Conservation (phyloP, 2,797 vertebrate species). For the Tapirus indicus region DNA sequence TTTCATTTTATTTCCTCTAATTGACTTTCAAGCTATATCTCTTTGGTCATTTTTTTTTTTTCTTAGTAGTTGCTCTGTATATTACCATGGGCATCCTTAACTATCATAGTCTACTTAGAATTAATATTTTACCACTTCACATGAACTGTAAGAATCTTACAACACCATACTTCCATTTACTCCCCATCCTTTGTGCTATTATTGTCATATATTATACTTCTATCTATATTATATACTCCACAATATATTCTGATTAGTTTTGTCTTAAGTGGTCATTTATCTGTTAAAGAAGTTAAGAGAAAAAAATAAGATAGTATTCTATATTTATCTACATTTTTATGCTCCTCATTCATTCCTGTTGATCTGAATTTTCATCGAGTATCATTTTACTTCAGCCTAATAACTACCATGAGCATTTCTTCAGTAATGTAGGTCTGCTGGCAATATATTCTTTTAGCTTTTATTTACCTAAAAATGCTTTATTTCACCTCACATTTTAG, state of each 20-base stretch:
- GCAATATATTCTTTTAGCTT: background rate
- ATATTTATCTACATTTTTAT: background rate
- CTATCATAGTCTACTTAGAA: background rate
- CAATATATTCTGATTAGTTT: background rate
- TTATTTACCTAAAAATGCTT: background rate
- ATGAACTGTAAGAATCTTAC: background rate
- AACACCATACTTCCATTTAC: background rate
- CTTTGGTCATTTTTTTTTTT: background rate
- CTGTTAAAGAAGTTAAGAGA: constrained; percentile 1
- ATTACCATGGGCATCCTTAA: background rate
- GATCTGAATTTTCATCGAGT: background rate
- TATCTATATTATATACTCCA: background rate
- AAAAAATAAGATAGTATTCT: background rate
- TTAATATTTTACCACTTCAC: background rate
- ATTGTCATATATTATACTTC: background rate
- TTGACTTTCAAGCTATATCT: background rate
- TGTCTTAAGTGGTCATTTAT: background rate
- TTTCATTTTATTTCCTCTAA: background rate
- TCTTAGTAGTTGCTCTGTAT: background rate
- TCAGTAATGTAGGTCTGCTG: background rate
- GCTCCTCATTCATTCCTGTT: background rate
- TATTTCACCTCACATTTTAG: background rate
- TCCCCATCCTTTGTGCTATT: background rate
- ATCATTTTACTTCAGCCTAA: constrained; percentile 1
- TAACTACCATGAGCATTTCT: background rate